Percentiles rank a stretch among this genome's conserved stretches.
Evolutionary conservation across 2,113 vertebrate species (phyloP).

Genomic region (Eupsittula cactorum): DNA sequence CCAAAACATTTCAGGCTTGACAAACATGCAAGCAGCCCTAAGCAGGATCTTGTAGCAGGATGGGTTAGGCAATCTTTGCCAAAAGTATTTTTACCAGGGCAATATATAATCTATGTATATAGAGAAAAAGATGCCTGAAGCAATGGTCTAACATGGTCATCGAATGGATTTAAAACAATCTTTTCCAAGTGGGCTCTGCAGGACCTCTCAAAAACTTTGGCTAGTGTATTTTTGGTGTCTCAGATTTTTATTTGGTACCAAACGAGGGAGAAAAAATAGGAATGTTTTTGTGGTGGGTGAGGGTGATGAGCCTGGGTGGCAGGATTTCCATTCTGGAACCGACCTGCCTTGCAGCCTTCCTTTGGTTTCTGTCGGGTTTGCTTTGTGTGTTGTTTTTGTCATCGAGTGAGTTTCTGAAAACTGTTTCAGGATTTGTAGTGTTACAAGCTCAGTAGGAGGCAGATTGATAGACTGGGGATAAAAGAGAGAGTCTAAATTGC

Average conservation of each 20-base stretch:
- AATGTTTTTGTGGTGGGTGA: background rate
- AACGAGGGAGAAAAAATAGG: background rate
- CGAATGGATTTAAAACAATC: background rate
- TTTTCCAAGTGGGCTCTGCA: background rate
- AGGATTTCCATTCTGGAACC: background rate
- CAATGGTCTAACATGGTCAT: background rate
- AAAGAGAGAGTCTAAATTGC: background rate
- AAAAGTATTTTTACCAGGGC: background rate
- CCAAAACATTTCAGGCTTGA: background rate
- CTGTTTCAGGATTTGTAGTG: background rate
- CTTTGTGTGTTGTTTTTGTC: background rate
- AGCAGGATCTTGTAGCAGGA: background rate
- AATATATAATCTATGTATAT: fast-evolving
- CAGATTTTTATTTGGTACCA: background rate
- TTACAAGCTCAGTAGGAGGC: background rate
- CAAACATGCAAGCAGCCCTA: background rate
- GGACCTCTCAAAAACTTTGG: background rate
- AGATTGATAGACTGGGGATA: background rate
- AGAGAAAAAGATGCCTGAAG: background rate
- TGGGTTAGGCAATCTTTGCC: too few species aligned
- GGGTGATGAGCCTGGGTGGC: background rate
- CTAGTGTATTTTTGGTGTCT: background rate
- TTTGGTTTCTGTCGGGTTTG: background rate
- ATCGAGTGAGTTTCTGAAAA: background rate
- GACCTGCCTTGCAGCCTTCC: background rate